Evolutionary conservation across 2,888 invertebrate species (phyloP).

Genomic region (Drosophila peninsularis): DNA sequence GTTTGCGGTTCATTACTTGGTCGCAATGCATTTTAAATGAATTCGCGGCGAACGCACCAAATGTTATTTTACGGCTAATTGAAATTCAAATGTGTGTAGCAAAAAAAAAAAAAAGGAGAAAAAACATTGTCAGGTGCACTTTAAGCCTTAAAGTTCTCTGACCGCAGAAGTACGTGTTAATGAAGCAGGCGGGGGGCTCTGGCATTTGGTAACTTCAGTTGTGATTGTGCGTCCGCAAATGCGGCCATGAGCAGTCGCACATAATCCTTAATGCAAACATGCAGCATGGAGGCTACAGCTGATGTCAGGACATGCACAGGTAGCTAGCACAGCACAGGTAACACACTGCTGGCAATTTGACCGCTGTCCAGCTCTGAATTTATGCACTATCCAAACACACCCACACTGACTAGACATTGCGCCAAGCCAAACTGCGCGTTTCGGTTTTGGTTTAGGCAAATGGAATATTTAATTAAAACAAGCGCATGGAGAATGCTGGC

Average conservation of each 20-base stretch:
- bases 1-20: slow-evolving; percentile 76
- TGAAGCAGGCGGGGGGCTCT: slow-evolving; percentile 4
- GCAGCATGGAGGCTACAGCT: slow-evolving; percentile 47
- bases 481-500: slow-evolving; percentile 52
- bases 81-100: slow-evolving; percentile 14
- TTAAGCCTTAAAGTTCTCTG: slow-evolving; percentile 58
- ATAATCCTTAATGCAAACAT: slow-evolving; percentile 71
- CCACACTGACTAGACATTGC: slow-evolving; percentile 14
- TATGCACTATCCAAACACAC: slow-evolving; percentile 53
- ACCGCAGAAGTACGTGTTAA: slow-evolving; percentile 56
- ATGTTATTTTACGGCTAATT: slow-evolving; percentile 11
- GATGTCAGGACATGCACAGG: slow-evolving; percentile 14
- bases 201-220: slow-evolving; percentile 17
- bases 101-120: slow-evolving; percentile 1
- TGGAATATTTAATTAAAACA: slow-evolving; percentile 81
- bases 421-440: slow-evolving; percentile 61
- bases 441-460: slow-evolving; percentile 73
- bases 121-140: slow-evolving; percentile 17
- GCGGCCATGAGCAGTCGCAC: slow-evolving; percentile 53
- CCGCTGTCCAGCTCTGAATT: slow-evolving; percentile 61
- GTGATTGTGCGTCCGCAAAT: slow-evolving; percentile 42
- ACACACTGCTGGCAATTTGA: slow-evolving; percentile 46
- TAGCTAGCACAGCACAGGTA: slow-evolving; percentile 13
- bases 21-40: slow-evolving; percentile 66
- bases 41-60: slow-evolving; percentile 28